Evolutionary conservation across 2,797 vertebrate genomes (phyloP), one percentile per base, ranked within the genome.

Genomic region (Lepus townsendii): DNA sequence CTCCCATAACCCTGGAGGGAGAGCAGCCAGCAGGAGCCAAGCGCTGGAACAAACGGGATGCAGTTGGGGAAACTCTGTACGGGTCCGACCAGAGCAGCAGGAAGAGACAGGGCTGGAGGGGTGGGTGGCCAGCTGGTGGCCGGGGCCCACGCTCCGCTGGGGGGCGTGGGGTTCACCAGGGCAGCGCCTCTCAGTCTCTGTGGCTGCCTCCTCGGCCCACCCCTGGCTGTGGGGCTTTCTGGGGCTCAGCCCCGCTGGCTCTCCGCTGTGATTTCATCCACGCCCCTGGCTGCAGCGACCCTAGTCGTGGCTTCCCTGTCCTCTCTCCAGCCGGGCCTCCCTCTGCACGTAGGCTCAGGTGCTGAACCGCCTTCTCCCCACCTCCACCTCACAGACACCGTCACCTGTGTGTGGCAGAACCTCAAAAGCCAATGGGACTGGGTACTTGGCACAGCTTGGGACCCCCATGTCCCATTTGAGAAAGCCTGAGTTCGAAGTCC

Each of bases 151-250:
- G 3, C 57, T 9, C 0, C 8, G 26, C 26, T 0, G 27, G 35
- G 10, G 24, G 7, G 35, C 8, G 11, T 1, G 3, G 19, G 30
- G 19, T 11, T 63, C 50, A 0, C 26, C n/a, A 1, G 11, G 57
- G 30, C 24, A n/a, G 52, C 60, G 17, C 72, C 13, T 65, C 27
- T 30, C 4, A 2, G 35, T 35, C 68, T 42, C 73, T 1, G 12
- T 14, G 24, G 47, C 47, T 22, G 50, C 22, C 62, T 54, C 6
- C 8, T 76, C 50, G 20, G 24, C 50, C 7, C 52, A 62, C 22
- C 17, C 22, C 7, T 3, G 26, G 65, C 42, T 47, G 7, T 50
- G 38, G 57, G 62, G 54, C 68, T 69, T 72, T 65, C 32, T 0
- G 2, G 32, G 57, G 62, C 62, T 62, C 72, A 60, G 24, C 12